Evolutionary conservation across 1,140 invertebrate species (phyloP).

Genomic region (Drosophila athabasca): DNA sequence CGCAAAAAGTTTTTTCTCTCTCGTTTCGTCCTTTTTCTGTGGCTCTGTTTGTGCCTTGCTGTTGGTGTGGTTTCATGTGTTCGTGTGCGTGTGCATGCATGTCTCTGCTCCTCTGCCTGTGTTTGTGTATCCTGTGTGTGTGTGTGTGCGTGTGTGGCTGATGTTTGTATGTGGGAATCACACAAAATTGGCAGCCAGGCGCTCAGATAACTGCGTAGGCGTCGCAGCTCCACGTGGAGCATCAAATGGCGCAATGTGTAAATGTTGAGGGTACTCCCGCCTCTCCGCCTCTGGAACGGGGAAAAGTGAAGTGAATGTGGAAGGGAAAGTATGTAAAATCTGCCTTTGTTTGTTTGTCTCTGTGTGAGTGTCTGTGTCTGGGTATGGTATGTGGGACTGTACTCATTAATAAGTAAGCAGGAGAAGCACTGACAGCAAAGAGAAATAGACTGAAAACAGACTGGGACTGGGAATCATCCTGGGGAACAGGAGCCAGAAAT

Average conservation of each 20-base stretch:
- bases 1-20: conserved; percentile 45
- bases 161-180: conserved; percentile 56
- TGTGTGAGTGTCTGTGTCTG: conserved; percentile 7
- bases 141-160: conserved; percentile 2
- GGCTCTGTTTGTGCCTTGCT: conserved; percentile 20
- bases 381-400: conserved; percentile 1
- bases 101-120: conserved; percentile 4
- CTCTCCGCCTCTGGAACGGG: background rate
- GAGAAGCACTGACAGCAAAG: conserved; percentile 25
- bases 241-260: conserved; percentile 33
- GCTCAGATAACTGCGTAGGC: conserved; percentile 60
- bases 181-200: conserved; percentile 60
- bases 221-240: conserved; percentile 27
- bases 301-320: background rate
- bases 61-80: too few species aligned
- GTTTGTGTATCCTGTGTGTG: conserved; percentile 14
- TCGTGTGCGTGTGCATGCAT: background rate
- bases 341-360: conserved; percentile 22
- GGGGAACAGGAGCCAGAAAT: conserved; percentile 25
- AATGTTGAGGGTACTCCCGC: conserved; percentile 27
- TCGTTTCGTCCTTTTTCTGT: conserved; percentile 19
- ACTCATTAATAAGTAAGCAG: conserved; percentile 58
- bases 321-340: conserved; percentile 5
- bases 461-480: too few species aligned
- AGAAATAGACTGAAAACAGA: conserved; percentile 1